Evolutionary conservation across 2,113 vertebrate genomes (phyloP).

Genomic region (Heterochromis multidens): DNA sequence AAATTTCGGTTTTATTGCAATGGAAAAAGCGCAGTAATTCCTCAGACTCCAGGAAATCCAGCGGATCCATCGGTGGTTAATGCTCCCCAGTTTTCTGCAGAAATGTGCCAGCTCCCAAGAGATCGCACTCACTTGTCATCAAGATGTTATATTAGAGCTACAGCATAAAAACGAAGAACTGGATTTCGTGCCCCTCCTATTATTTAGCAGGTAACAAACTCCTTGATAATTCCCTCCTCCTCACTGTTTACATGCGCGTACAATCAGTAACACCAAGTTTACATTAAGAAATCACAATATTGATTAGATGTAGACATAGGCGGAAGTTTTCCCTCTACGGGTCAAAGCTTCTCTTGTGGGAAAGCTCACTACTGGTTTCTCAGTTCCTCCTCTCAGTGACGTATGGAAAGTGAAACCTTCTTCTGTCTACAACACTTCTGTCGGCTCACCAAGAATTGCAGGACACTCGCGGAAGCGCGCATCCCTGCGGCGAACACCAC

Average conservation of each 20-base stretch:
- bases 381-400: slow-evolving; percentile 14
- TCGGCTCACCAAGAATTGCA: not conserved
- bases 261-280: not conserved
- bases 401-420: slow-evolving; percentile 55
- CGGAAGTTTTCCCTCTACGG: not conserved
- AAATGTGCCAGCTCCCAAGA: not conserved
- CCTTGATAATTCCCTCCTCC: not conserved
- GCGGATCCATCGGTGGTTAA: slow-evolving; percentile 34
- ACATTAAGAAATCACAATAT: not conserved
- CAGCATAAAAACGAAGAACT: not conserved
- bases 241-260: not conserved
- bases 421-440: not conserved
- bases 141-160: not conserved
- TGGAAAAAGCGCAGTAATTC: slow-evolving; percentile 56
- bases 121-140: not conserved
- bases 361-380: not conserved
- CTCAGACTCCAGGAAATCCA: slow-evolving; percentile 26
- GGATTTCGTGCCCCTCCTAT: not conserved
- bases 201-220: not conserved
- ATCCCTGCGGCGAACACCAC: not conserved
- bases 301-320: not conserved
- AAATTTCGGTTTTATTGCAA: slow-evolving; percentile 63
- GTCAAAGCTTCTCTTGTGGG: not conserved
- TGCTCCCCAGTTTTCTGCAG: fast-evolving
- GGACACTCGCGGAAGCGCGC: not conserved